Evolutionary conservation across 2,113 vertebrate genomes (phyloP).

Genomic region (Anhinga rufa): DNA sequence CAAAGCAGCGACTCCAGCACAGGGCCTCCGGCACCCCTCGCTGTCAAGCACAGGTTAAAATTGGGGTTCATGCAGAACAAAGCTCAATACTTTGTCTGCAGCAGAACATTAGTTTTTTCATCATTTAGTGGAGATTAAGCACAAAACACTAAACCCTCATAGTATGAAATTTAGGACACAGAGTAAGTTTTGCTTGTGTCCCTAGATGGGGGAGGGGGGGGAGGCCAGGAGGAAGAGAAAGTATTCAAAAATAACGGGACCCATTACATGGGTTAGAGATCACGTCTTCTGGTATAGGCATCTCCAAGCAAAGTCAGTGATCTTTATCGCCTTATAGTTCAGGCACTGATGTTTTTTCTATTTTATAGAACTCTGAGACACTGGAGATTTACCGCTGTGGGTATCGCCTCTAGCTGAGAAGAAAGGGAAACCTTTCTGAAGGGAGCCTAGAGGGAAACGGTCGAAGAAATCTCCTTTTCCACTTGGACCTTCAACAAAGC

Average conservation of each 20-base stretch:
- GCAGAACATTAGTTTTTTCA: background rate
- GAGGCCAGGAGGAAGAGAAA: background rate
- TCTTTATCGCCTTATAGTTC: background rate
- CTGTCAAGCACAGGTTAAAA: background rate
- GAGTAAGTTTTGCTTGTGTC: background rate
- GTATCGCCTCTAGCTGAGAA: background rate
- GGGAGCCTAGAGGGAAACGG: background rate
- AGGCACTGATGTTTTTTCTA: background rate
- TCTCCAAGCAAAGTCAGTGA: background rate
- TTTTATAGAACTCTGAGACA: background rate
- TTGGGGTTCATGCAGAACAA: background rate
- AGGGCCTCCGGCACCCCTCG: background rate
- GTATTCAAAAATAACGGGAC: background rate
- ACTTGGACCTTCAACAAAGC: background rate
- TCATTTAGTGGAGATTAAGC: background rate
- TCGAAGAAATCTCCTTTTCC: background rate
- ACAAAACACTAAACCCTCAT: background rate
- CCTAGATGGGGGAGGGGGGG: background rate
- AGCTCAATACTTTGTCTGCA: background rate
- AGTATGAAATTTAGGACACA: fast-evolving
- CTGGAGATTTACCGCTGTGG: background rate
- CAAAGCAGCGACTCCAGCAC: background rate
- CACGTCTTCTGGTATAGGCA: background rate
- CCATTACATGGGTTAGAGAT: background rate
- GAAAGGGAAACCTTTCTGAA: background rate